These are phyloP conservation scores for Oryzias dopingdopingensis DNA, from an alignment of 2,797 vertebrate genomes.

Conservation along the genomic window DNA sequence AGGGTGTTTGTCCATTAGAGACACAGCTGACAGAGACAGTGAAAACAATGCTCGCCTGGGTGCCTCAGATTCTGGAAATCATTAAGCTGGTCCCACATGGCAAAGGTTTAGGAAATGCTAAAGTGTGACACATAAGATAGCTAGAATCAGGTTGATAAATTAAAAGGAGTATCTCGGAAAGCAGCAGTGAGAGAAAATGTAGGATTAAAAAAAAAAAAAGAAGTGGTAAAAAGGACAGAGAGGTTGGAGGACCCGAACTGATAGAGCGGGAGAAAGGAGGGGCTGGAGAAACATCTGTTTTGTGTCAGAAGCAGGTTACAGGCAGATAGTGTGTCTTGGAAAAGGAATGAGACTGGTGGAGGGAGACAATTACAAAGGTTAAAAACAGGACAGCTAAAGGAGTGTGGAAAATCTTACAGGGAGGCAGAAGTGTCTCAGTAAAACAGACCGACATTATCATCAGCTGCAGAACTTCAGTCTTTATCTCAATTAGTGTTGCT, in stretches of 20 bases:
- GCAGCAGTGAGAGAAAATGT: constrained; percentile 10
- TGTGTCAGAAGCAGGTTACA: constrained; percentile 64
- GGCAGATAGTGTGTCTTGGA: constrained; percentile 54
- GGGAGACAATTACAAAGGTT: constrained; percentile 36
- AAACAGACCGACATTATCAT: constrained; percentile 57
- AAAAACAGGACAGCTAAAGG: constrained; percentile 16
- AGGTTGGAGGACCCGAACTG: constrained; percentile 50
- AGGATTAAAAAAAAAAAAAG: constrained; percentile 28
- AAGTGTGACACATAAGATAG: not conserved
- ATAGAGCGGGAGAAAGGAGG: constrained; percentile 46
- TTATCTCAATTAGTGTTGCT: constrained; percentile 14
- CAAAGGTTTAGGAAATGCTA: constrained; percentile 5
- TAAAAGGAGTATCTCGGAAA: constrained; percentile 6
- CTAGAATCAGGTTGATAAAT: not conserved
- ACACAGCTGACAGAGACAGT: constrained; percentile 29
- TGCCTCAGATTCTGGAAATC: constrained; percentile 34
- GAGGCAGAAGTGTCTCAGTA: constrained; percentile 54
- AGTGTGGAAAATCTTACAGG: constrained; percentile 61
- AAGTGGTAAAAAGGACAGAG: constrained; percentile 31
- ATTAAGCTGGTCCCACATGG: constrained; percentile 23
- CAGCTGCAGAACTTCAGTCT: constrained; percentile 37
- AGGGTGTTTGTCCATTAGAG: constrained; percentile 27
- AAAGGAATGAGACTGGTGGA: constrained; percentile 25
- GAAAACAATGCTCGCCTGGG: constrained; percentile 26
- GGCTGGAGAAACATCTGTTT: constrained; percentile 69